A percentile compares a stretch with the other conserved stretches of the same genome.
phyloP scores from a whole-genome alignment of 2,888 invertebrate species.

The Troides oblongomaculatus region DNA sequence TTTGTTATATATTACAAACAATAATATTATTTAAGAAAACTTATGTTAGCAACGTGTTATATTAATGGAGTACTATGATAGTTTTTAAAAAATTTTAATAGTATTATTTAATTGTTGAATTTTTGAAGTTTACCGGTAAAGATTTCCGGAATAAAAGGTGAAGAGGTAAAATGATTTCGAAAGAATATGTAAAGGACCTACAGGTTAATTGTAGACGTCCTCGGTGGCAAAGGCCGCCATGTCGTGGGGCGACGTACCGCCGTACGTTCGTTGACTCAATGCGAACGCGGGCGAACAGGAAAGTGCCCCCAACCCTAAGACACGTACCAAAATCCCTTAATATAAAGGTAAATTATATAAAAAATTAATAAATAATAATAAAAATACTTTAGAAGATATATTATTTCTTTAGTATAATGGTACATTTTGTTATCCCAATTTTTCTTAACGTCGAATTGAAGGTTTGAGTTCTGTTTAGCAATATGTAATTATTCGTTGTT shows the following conservation, averaged over 20 bases:
- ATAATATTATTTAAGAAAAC: too few relatives aligned
- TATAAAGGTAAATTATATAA: background rate
- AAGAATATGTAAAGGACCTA: constrained; percentile 25
- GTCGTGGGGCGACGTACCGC: constrained; percentile 6
- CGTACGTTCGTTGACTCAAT: constrained; percentile 23
- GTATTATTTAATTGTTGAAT: too few relatives aligned
- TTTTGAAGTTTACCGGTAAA: too few relatives aligned
- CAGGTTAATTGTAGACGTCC: constrained; percentile 26
- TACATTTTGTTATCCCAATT: background rate
- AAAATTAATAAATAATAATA: background rate
- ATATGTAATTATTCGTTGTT: constrained; percentile 8
- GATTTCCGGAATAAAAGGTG: background rate
- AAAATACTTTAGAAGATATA: background rate
- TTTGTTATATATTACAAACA: too few relatives aligned
- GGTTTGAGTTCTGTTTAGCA: constrained; percentile 21
- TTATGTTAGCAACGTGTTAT: too few relatives aligned
- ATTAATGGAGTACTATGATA: too few relatives aligned
- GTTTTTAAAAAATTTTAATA: too few relatives aligned
- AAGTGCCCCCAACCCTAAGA: background rate
- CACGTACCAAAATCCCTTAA: constrained; percentile 1
- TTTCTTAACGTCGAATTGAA: constrained; percentile 13
- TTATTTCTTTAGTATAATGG: background rate
- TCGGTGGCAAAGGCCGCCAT: constrained; percentile 23
- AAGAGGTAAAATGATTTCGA: constrained; percentile 1
- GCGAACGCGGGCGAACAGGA: background rate